Base-by-base conservation (phyloP, 1,140 invertebrate species). In the Asbolus verrucosus region DNA sequence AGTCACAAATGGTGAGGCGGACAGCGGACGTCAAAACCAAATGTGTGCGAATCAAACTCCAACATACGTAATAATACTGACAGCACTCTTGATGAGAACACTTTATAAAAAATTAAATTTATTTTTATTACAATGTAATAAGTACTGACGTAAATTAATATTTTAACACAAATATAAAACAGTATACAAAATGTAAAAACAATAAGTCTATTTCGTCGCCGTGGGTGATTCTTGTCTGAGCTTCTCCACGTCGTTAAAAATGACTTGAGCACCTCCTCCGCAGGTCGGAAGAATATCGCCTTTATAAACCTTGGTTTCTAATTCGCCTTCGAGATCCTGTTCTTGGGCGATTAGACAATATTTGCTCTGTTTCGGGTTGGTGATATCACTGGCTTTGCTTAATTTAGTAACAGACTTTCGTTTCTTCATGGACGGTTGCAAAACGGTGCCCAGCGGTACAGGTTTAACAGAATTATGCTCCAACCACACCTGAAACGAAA, bases 211-310 rank as follows among this genome's bases (percentile, higher is more conserved):
- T 36, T 36, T 36, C 1, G 65, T 59, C 8, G 31, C 67, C 8
- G 82, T 87, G 1, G 95, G 95, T 0, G 94, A 95, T 72, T 87
- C 86, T 80, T 98, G 95, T 75, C 91, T 92, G 2, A 98, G 81
- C 71, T 90, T 90, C 83, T 99, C 97, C 1, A 99, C 92, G 82
- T 98, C 97, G 74, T 94, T 94, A 76, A 98, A 98, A 16, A 98
- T 90, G 0, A 99, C 95, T 78, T 98, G 94, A 1, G 94, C 92
- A 0, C 97, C 97, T 5, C 97, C 97, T 9, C 92, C 92, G 67
- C 90, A 90, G 0, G 97, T 98, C 6, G 94, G 94, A 9, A 98
- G 85, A 19, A 98, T 92, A 81, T 98, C 93, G 38, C 90, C 80
- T 87, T 98, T 99, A 76, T 94, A 94, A 31, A 98, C 77, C 76